A percentile compares a stretch with the other conserved stretches of the same genome.
Conservation (phyloP, 2,797 vertebrate genomes). For the Okamejei kenojei region DNA sequence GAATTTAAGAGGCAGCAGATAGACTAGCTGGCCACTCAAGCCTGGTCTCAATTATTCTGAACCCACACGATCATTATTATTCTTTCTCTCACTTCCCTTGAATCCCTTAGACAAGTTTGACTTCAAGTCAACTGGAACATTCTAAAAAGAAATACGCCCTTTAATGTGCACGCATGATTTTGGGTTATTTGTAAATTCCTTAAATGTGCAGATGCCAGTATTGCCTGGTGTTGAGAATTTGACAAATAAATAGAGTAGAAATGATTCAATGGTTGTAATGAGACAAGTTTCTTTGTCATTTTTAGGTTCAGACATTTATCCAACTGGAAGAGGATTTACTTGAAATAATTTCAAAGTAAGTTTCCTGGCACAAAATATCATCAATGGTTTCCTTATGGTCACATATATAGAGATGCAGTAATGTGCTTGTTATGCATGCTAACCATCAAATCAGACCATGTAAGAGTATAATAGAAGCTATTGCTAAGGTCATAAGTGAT, state of each 20-base stretch:
- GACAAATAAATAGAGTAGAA: neutral
- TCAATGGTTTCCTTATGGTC: no score
- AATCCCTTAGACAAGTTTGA: neutral
- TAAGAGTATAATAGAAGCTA: no score
- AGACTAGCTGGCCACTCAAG: no score
- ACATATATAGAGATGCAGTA: no score
- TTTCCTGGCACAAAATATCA: conserved; percentile 23
- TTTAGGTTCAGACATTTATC: conserved; percentile 79
- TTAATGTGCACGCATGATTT: neutral
- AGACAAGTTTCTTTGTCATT: conserved; percentile 27
- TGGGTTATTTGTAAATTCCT: neutral
- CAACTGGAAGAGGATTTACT: conserved; percentile 79
- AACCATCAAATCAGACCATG: no score
- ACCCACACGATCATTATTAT: neutral
- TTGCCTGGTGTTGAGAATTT: neutral
- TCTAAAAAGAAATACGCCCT: neutral
- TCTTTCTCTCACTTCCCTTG: neutral
- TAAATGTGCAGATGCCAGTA: neutral
- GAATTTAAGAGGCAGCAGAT: no score
- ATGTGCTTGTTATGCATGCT: no score
- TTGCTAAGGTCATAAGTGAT: no score
- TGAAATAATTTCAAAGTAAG: conserved; percentile 79
- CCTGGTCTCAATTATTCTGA: neutral
- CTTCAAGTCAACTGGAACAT: neutral
- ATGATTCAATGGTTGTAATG: neutral